These are phyloP conservation scores for Campopleginae sp. DNA, from an alignment of 2,888 invertebrate genomes.

Conservation along the genomic window DNA sequence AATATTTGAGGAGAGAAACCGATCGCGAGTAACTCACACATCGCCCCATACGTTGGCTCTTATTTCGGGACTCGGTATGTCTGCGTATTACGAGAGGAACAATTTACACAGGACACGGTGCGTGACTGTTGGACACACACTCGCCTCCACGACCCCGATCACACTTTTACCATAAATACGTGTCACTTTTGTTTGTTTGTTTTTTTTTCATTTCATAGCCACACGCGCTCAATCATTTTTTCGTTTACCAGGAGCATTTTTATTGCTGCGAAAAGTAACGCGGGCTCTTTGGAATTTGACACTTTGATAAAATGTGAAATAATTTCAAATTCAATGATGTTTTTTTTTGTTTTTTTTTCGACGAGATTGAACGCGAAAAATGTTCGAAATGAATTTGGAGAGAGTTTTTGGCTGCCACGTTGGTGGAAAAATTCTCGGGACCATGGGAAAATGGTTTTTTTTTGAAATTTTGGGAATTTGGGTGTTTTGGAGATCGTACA, in stretches of 20 bases:
- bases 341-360: too few species aligned
- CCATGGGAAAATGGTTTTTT: background rate
- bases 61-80: slow-evolving; percentile 18
- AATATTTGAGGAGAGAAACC: slow-evolving; percentile 82
- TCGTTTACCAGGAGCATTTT: background rate
- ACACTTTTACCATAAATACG: slow-evolving; percentile 13
- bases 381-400: background rate
- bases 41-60: slow-evolving; percentile 7
- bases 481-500: background rate
- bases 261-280: background rate
- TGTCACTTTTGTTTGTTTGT: slow-evolving; percentile 17
- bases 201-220: background rate
- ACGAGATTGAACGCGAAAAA: too few species aligned
- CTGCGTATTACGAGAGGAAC: slow-evolving; percentile 8
- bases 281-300: background rate
- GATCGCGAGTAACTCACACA: slow-evolving; percentile 66
- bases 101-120: slow-evolving; percentile 42
- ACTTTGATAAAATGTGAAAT: background rate
- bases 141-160: slow-evolving; percentile 27
- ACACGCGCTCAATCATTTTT: slow-evolving; percentile 13
- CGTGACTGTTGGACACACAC: slow-evolving; percentile 17
- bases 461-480: background rate
- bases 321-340: background rate
- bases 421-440: background rate
- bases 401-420: background rate